A percentile compares a stretch with the other conserved stretches of the same genome.
These are phyloP conservation scores for Brachypodius melanocephalos DNA, from an alignment of 2,113 vertebrate species.

Conservation along the genomic window DNA sequence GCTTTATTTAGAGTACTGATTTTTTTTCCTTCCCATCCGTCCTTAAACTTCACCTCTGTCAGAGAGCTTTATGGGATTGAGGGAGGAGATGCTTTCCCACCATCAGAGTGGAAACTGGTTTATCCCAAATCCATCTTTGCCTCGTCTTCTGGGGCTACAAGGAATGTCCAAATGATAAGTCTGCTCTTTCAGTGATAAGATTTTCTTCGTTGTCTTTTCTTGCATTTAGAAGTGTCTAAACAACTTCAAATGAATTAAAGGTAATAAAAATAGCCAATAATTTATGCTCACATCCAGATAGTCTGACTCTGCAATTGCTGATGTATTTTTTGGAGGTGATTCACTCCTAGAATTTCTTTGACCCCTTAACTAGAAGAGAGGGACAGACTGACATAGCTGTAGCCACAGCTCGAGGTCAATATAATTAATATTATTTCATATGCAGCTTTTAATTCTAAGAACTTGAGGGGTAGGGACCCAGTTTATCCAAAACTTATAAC, in stretches of 20 bases:
- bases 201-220: not conserved
- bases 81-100: not conserved
- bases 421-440: not conserved
- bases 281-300: not conserved
- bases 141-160: not conserved
- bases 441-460: not conserved
- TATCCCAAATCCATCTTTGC: not conserved
- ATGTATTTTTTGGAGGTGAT: not conserved
- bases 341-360: not conserved
- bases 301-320: not conserved
- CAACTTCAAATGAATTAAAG: not conserved
- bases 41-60: not conserved
- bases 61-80: not conserved
- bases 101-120: not conserved
- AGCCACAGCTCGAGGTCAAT: not conserved
- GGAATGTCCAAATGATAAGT: not conserved
- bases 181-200: not conserved
- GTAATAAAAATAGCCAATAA: not conserved
- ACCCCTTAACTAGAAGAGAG: not conserved
- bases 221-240: not conserved
- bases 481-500: not conserved
- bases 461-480: not conserved
- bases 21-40: not conserved
- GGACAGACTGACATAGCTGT: not conserved
- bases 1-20: not conserved